Evolutionary conservation across 2,888 invertebrate genomes (phyloP).

Genomic region (Acronicta aceris): DNA sequence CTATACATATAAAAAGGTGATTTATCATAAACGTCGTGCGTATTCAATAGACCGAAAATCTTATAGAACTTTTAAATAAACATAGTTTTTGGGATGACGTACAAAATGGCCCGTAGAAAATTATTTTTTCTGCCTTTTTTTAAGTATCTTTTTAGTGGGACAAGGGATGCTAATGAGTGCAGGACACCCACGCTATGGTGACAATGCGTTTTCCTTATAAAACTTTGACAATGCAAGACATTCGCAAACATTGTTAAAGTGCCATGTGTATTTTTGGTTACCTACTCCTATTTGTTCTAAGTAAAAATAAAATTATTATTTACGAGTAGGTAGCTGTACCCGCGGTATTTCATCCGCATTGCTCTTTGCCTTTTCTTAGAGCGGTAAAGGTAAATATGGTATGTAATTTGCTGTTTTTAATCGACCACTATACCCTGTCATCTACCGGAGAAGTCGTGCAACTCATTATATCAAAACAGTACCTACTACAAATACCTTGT

Average conservation of each 20-base stretch:
- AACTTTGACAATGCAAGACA: constrained; percentile 57
- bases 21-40: constrained; percentile 84
- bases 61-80: constrained; percentile 88
- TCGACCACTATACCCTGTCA: too few species aligned
- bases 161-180: constrained; percentile 86
- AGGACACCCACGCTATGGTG: constrained; percentile 85
- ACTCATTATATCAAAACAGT: too few species aligned
- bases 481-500: too few species aligned
- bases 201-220: constrained; percentile 70
- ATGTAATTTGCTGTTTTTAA: too few species aligned
- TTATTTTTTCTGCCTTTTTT: constrained; percentile 66
- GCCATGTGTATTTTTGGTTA: constrained; percentile 19
- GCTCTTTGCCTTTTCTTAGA: too few species aligned
- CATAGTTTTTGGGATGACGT: constrained; percentile 84
- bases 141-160: constrained; percentile 71
- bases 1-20: constrained; percentile 85
- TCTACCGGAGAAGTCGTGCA: too few species aligned
- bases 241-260: constrained; percentile 59
- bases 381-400: too few species aligned
- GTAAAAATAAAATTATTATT: too few species aligned
- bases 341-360: too few species aligned
- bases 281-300: too few species aligned
- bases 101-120: constrained; percentile 83
- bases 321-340: too few species aligned
- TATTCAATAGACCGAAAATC: constrained; percentile 73